Evolutionary conservation across 2,113 vertebrate genomes (phyloP), one percentile per base, ranked within the genome.

Genomic region (Vombatus ursinus): DNA sequence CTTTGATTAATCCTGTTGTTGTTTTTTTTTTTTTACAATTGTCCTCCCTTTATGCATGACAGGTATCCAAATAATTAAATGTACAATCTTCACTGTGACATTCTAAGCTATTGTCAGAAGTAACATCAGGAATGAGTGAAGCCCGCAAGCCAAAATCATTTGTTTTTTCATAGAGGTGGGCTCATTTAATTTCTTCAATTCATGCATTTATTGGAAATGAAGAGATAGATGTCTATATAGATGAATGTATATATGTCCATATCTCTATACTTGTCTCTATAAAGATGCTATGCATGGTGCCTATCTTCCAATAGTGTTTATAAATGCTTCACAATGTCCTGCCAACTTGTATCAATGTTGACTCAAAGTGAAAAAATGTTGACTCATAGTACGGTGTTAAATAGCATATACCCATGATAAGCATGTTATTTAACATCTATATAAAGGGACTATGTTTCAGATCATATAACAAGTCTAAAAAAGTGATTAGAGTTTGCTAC

Each of bases 51-150:
- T 98, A 98, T 97, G 95, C 97, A 97, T 98, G 97, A 98, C 97
- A 98, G 98, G 96, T 98, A 98, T 97, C 97, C 97, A 98, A 98
- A 98, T 95, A 98, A 98, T 97, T 97, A 98, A 98, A 98, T 19
- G 8, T 93, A 96, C 57, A 97, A 68, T 97, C 92, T 97, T 95
- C 96, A 97, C 97, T 97, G 94, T 94, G 97, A 98, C 50, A 97
- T 96, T 95, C 93, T 96, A 96, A 98, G 90, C n/a, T 98, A 98
- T 92, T 97, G 93, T 98, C 97, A 98, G 94, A 94, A 98, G 98
- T 97, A 98, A 98, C 96, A 98, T 97, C 96, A 97, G 95, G 92
- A 98, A 96, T 94, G 48, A 96, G 50, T 95, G 90, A 97, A 97
- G 54, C 54, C 93, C 52, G 92, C 57, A 54, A 97, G 94, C 77